phyloP scores from a whole-genome alignment of 2,113 vertebrate genomes.

The Trichechus manatus region DNA sequence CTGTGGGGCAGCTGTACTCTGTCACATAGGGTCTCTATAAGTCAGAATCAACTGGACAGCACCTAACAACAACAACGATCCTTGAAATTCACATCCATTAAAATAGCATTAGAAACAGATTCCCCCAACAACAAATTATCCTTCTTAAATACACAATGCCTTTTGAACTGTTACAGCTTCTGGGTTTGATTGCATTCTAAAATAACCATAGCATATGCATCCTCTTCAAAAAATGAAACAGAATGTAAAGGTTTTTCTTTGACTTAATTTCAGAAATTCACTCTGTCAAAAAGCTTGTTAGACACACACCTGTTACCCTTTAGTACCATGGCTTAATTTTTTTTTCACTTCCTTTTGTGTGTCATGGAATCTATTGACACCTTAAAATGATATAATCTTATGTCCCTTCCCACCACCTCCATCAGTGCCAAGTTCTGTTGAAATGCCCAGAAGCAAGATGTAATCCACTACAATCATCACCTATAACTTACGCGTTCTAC shows the following conservation, averaged over 20 bases:
- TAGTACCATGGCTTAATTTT: not conserved
- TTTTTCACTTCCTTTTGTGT: not conserved
- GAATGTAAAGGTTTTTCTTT: not conserved
- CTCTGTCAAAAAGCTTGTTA: not conserved
- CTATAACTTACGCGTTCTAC: not conserved
- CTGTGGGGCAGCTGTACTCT: too few species aligned
- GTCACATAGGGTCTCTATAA: too few species aligned
- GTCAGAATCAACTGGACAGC: too few species aligned
- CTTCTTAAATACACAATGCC: not conserved
- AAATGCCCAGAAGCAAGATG: not conserved
- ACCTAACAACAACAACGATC: not conserved
- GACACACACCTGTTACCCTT: not conserved
- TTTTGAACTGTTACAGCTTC: not conserved
- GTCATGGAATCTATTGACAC: not conserved
- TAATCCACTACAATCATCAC: not conserved
- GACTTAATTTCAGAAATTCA: not conserved
- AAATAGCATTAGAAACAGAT: not conserved
- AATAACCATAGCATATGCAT: not conserved
- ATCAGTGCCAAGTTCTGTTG: not conserved
- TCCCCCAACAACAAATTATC: not conserved
- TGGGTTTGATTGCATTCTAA: not conserved
- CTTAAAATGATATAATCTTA: not conserved
- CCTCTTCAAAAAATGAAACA: not conserved
- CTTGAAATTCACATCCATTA: not conserved
- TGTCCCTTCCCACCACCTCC: not conserved